These are phyloP conservation scores for Zingel zingel DNA, from an alignment of 2,113 vertebrate genomes.

Conservation along the genomic window DNA sequence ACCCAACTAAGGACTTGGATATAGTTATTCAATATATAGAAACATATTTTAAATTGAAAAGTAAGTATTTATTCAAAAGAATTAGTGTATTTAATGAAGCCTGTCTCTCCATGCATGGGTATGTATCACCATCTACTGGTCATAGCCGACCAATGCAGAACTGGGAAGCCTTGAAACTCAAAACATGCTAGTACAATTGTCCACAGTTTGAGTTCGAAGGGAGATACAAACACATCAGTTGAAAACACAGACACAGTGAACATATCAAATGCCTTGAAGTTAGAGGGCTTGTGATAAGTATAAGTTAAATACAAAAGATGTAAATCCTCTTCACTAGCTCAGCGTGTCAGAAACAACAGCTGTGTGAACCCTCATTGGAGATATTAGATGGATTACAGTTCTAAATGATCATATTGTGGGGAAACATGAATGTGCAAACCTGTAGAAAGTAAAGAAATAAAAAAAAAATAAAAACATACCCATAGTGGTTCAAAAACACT, in stretches of 20 bases:
- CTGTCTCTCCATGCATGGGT: neutral
- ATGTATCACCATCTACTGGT: constrained; percentile 64
- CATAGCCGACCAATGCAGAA: neutral
- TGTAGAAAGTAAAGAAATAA: neutral
- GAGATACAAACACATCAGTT: neutral
- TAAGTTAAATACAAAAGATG: neutral
- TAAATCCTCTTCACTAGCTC: too few species aligned
- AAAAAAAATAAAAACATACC: neutral
- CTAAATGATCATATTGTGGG: neutral
- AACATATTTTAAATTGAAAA: neutral
- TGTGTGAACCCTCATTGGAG: neutral
- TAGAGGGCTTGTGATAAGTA: neutral
- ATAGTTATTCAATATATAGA: neutral
- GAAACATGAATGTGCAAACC: neutral
- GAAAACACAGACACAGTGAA: neutral
- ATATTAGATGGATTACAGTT: neutral
- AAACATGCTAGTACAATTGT: neutral
- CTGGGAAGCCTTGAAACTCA: neutral
- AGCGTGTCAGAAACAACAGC: too few species aligned
- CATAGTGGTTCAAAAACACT: neutral
- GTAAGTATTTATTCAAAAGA: neutral
- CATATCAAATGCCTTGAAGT: neutral
- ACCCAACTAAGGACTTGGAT: neutral
- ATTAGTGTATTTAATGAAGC: neutral
- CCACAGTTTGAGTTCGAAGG: neutral